A percentile compares a stretch with the other conserved stretches of the same genome.
These are phyloP conservation scores for Meganola albula DNA, from an alignment of 2,888 invertebrate species.

Conservation along the genomic window DNA sequence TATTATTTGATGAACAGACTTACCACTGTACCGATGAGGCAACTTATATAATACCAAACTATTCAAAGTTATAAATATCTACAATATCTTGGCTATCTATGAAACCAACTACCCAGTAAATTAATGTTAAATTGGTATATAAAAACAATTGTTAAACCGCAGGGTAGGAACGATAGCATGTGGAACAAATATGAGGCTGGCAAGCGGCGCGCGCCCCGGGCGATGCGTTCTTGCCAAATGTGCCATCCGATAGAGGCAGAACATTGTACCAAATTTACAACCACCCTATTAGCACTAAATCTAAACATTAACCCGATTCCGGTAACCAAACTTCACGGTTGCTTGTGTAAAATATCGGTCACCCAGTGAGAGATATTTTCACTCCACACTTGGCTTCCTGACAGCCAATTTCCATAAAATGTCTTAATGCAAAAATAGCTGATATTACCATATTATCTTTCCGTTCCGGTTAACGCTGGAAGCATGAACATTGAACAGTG, in stretches of 20 bases:
- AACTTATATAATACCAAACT: too few relatives aligned
- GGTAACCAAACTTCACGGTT: constrained; percentile 67
- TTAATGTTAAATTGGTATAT: constrained; percentile 32
- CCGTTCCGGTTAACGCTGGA: too few relatives aligned
- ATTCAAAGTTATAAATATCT: too few relatives aligned
- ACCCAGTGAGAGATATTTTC: constrained; percentile 46
- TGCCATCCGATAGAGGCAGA: constrained; percentile 73
- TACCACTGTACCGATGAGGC: too few relatives aligned
- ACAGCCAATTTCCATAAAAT: too few relatives aligned
- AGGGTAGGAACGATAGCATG: constrained; percentile 45
- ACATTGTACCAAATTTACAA: constrained; percentile 72
- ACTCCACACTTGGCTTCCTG: constrained; percentile 37
- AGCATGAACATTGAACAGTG: too few relatives aligned
- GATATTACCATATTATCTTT: too few relatives aligned
- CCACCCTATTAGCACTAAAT: constrained; percentile 77
- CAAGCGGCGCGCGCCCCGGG: constrained; percentile 49
- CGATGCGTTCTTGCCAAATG: constrained; percentile 66
- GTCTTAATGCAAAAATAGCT: too few relatives aligned
- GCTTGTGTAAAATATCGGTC: constrained; percentile 59
- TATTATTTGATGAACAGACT: too few relatives aligned
- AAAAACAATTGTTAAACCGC: constrained; percentile 64
- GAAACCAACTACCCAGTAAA: constrained; percentile 18
- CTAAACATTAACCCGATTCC: constrained; percentile 76
- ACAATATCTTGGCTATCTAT: constrained; percentile 16
- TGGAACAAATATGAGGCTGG: constrained; percentile 62